A percentile compares a stretch with the other conserved stretches of the same genome.
These are phyloP conservation scores for Amiota mariae DNA, from an alignment of 2,888 invertebrate species.

Conservation along the genomic window DNA sequence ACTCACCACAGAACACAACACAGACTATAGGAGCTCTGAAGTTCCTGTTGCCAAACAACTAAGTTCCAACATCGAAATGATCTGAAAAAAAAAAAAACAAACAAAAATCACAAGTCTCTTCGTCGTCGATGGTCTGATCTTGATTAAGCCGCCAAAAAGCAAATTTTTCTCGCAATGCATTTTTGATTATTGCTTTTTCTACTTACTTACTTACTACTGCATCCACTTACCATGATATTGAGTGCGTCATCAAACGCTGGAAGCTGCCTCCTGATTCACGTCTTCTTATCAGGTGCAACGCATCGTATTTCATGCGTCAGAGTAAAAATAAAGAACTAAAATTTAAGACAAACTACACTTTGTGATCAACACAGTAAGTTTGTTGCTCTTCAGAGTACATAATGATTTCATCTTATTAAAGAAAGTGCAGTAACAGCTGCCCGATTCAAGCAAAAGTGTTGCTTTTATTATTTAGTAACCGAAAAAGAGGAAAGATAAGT, in stretches of 20 bases:
- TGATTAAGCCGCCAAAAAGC: conserved; percentile 14
- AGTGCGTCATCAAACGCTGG: conserved; percentile 41
- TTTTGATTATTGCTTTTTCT: neutral
- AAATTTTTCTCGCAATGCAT: too few relatives aligned
- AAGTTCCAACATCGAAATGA: too few relatives aligned
- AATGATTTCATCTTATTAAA: neutral
- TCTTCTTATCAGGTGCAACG: conserved; percentile 61
- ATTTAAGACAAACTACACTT: too few relatives aligned
- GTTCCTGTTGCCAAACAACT: conserved; percentile 30
- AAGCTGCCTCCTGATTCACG: conserved; percentile 15
- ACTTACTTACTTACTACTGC: neutral
- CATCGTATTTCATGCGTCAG: conserved; percentile 50
- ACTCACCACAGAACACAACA: conserved; percentile 57
- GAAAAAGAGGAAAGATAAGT: neutral
- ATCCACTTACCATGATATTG: conserved; percentile 48
- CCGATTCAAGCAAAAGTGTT: neutral
- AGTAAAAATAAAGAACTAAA: too few relatives aligned
- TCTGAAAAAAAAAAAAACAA: too few relatives aligned
- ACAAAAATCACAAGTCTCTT: too few relatives aligned
- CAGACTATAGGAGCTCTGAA: conserved; percentile 59
- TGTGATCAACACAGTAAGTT: conserved; percentile 37
- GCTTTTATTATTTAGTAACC: conserved; percentile 2
- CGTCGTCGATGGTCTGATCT: conserved; percentile 3
- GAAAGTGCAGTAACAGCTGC: neutral
- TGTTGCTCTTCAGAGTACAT: conserved; percentile 39